Conservation (phyloP, 2,797 vertebrate genomes). For the Coregonus sp. region DNA sequence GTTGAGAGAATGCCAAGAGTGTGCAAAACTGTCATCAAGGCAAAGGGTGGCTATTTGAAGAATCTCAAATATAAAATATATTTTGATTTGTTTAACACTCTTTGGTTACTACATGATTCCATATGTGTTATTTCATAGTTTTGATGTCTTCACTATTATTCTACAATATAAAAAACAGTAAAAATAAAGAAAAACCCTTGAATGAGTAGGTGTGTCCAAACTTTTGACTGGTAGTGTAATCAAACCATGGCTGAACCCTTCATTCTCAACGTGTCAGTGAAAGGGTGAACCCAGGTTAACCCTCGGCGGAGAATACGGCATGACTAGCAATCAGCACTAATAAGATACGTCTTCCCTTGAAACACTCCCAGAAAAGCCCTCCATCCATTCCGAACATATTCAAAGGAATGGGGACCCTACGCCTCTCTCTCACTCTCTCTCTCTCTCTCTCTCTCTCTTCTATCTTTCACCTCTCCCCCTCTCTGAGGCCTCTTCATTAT, state of each 20-base stretch:
- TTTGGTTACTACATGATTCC: too few species aligned
- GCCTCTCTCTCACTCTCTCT: slow-evolving; percentile 67
- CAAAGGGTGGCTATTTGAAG: too few species aligned
- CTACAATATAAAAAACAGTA: too few species aligned
- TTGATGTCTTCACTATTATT: too few species aligned
- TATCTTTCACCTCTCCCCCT: background rate
- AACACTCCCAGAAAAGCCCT: slow-evolving; percentile 90
- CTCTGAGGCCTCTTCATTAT: slow-evolving; percentile 82
- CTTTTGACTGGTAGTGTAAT: background rate
- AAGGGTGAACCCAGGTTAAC: slow-evolving; percentile 81
- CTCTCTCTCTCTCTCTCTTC: background rate
- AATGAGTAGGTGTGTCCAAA: too few species aligned
- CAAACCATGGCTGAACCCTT: background rate
- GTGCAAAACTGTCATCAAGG: too few species aligned
- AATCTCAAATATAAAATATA: too few species aligned
- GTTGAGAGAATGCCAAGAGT: too few species aligned
- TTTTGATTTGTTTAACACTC: too few species aligned
- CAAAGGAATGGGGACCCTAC: slow-evolving; percentile 84
- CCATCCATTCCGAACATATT: slow-evolving; percentile 91
- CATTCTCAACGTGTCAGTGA: slow-evolving; percentile 25
- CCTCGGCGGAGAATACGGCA: slow-evolving; percentile 78
- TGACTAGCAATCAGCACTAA: slow-evolving; percentile 92
- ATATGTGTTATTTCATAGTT: too few species aligned
- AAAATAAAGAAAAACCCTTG: too few species aligned
- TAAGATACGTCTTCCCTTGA: slow-evolving; percentile 90